A percentile compares a stretch with the other conserved stretches of the same genome.
Conservation (phyloP, 2,888 invertebrate species). For the Escarpia spicata region DNA sequence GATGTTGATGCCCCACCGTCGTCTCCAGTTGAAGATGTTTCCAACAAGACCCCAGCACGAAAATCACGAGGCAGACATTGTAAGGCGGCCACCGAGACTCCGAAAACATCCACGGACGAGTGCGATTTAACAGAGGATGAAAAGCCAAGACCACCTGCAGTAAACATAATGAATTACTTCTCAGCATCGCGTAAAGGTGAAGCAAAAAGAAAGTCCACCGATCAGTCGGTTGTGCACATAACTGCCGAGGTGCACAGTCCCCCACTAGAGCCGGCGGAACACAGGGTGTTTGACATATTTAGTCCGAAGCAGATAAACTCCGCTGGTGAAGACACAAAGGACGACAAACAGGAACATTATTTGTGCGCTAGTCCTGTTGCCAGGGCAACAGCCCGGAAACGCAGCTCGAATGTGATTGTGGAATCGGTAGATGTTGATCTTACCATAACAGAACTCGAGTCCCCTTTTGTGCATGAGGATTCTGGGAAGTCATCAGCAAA, state of each 20-base stretch:
- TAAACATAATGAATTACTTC: conserved; percentile 12
- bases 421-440: not conserved
- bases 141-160: not conserved
- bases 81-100: not conserved
- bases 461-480: not conserved
- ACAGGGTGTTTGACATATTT: not conserved
- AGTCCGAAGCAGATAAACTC: not conserved
- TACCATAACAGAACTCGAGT: not conserved
- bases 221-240: not conserved
- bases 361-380: not conserved
- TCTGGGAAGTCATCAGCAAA: conserved; percentile 12
- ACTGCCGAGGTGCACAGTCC: not conserved
- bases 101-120: not conserved
- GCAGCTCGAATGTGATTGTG: not conserved
- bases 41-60: not conserved
- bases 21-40: not conserved
- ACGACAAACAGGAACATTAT: not conserved
- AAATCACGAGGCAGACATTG: not conserved
- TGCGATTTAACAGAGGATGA: not conserved
- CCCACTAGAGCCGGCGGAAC: not conserved
- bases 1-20: not conserved
- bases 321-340: not conserved
- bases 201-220: not conserved
- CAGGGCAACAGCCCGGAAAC: not conserved
- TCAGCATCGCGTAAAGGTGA: conserved; percentile 1